phyloP scores from a whole-genome alignment of 2,888 invertebrate genomes.

The Cremastinae sp. region DNA sequence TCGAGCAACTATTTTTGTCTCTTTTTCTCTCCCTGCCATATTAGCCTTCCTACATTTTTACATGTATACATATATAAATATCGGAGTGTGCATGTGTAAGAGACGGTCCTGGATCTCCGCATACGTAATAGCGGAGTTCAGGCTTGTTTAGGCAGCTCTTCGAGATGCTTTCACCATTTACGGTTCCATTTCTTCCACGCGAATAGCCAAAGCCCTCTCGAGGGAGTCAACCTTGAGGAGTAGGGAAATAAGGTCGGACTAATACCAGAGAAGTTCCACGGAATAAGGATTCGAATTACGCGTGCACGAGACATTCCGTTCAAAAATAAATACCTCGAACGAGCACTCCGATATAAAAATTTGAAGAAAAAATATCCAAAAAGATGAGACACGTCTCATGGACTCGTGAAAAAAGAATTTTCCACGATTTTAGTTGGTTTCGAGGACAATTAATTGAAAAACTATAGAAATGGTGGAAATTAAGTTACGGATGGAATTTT shows the following conservation, averaged over 20 bases:
- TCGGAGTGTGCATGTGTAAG: background rate
- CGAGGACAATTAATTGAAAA: too few species aligned
- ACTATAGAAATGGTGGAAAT: too few species aligned
- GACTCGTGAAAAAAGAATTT: too few species aligned
- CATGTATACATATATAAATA: conserved; percentile 12
- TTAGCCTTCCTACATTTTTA: background rate
- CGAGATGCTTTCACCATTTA: conserved; percentile 56
- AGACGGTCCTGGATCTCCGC: conserved; percentile 27
- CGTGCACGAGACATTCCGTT: conserved; percentile 1
- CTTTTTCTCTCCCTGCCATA: conserved; percentile 15
- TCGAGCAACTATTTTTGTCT: conserved; percentile 27
- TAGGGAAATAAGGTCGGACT: conserved; percentile 39
- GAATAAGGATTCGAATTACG: conserved; percentile 9
- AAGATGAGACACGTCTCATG: too few species aligned
- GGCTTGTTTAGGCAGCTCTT: conserved; percentile 45
- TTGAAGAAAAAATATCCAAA: too few species aligned
- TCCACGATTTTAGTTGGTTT: too few species aligned
- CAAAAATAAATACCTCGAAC: background rate
- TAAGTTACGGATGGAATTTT: too few species aligned
- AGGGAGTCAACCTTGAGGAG: conserved; percentile 49
- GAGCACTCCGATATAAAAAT: too few species aligned
- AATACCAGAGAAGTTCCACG: conserved; percentile 7
- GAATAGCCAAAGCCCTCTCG: conserved; percentile 42
- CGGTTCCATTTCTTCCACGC: conserved; percentile 57
- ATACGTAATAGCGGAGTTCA: conserved; percentile 57